Evolutionary conservation across 1,140 invertebrate species (phyloP), one percentile per base, ranked within the genome.

Genomic region (Panulirus ornatus): DNA sequence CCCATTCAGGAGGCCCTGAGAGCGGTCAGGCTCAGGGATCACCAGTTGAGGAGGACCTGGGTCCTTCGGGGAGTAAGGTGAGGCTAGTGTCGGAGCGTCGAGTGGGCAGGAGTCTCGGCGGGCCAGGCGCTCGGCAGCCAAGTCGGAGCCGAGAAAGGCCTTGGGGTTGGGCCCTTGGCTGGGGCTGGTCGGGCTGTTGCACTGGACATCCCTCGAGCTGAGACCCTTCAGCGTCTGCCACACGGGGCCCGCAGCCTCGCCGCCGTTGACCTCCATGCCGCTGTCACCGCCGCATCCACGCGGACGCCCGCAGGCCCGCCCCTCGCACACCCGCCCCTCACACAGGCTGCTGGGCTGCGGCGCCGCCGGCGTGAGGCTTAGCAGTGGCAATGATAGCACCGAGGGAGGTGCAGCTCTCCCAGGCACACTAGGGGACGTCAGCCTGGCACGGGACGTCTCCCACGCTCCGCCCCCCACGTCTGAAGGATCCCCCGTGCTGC

Each of bases 221-320:
- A 89, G 88, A 30, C 88, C 88, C 88, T 89, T 89, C 70, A 89
- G 88, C 34, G 88, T 89, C 79, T 89, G 88, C 88, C 88, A 89
- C 71, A 86, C 84, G 38, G 88, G 78, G 36, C 88, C 88, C 11
- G 47, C 79, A 58, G 66, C 79, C 81, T 84, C 88, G 63, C 81
- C 81, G 79, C 88, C 81, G 66, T 81, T 89, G 70, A 76, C 79
- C 75, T 87, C 79, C 78, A 76, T 84, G 36, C 88, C 79, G 88
- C 42, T 47, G 88, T 89, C 88, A 89, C 88, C 76, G 44, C 88
- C 58, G 79, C 88, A 89, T 89, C 76, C 88, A 89, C 88, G 81
- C 81, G 88, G 88, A 22, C 88, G 88, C 38, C 88, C 88, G 40
- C 88, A 89, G 63, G 70, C 88, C 88, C 73, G 38, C 81, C 88